Evolutionary conservation across 2,797 vertebrate genomes (phyloP).

Genomic region (Eleutherodactylus coqui): DNA sequence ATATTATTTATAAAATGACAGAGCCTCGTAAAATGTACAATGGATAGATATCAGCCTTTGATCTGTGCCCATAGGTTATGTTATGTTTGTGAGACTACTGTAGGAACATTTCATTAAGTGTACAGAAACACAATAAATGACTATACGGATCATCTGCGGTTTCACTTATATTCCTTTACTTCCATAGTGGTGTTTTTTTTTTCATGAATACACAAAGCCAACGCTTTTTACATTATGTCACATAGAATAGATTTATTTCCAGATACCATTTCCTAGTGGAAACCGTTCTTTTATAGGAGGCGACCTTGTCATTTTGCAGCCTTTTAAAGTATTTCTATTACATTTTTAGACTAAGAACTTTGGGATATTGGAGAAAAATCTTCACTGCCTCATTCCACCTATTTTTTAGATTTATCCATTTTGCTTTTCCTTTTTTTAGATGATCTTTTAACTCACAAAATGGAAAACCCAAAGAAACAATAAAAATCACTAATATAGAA

Average conservation of each 20-base stretch:
- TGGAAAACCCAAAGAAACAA: too few relatives aligned
- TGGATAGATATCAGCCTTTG: neutral
- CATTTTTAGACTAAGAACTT: neutral
- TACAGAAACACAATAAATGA: neutral
- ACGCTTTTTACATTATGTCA: neutral
- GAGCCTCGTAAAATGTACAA: neutral
- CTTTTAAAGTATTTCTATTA: neutral
- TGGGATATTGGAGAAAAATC: too few relatives aligned
- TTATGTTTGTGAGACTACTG: neutral
- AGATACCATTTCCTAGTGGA: neutral
- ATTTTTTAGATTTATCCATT: too few relatives aligned
- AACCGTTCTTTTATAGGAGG: neutral
- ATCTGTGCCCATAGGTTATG: neutral
- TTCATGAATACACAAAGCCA: too few relatives aligned
- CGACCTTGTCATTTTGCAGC: conserved; percentile 1
- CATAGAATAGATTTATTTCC: neutral
- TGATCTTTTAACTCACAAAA: too few relatives aligned
- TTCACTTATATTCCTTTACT: neutral
- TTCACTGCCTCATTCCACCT: too few relatives aligned
- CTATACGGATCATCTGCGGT: neutral
- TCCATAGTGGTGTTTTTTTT: neutral
- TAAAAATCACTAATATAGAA: too few relatives aligned
- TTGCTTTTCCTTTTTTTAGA: too few relatives aligned
- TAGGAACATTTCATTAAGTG: neutral
- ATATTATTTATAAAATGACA: neutral